Conservation (phyloP, 1,140 invertebrate genomes). For the Plutomurus gul region DNA sequence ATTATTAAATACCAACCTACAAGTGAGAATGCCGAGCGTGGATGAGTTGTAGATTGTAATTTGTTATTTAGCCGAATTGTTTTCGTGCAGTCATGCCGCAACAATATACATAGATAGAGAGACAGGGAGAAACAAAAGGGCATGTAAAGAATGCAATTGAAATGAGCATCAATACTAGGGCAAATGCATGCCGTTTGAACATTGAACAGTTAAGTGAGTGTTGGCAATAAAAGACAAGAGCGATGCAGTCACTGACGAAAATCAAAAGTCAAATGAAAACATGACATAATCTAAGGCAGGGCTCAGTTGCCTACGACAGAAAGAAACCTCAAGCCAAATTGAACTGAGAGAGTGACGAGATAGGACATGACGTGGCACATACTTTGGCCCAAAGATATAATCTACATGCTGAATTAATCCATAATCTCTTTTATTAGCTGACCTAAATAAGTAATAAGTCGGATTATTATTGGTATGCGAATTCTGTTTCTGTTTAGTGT, state of each 20-base stretch:
- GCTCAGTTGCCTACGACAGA: neutral
- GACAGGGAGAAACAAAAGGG: neutral
- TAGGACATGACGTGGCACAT: neutral
- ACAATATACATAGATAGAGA: no score
- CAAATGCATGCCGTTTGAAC: neutral
- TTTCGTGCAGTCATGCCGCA: no score
- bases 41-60: no score
- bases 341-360: neutral
- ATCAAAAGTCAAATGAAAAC: slow-evolving; percentile 6
- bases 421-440: no score
- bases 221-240: neutral
- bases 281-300: slow-evolving; percentile 23
- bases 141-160: neutral
- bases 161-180: neutral
- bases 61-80: no score
- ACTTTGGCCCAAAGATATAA: no score
- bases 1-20: no score
- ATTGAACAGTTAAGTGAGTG: neutral
- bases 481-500: no score
- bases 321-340: neutral
- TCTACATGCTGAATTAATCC: no score
- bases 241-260: neutral
- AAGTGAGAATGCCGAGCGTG: no score
- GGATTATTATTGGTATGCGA: no score
- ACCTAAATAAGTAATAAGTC: no score